These are phyloP conservation scores for Orgyia antiqua DNA, from an alignment of 2,888 invertebrate species.

Conservation along the genomic window DNA sequence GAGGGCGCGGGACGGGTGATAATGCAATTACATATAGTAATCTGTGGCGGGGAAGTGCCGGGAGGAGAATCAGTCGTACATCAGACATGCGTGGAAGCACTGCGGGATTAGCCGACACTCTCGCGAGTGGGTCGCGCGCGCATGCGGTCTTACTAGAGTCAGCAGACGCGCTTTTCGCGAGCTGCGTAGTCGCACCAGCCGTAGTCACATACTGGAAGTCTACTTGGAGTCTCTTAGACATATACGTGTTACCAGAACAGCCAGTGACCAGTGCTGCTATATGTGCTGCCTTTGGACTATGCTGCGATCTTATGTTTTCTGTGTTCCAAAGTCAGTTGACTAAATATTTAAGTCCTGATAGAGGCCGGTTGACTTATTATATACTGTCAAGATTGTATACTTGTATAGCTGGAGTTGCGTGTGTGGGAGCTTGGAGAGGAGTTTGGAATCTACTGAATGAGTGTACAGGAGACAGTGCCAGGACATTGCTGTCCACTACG, in stretches of 20 bases:
- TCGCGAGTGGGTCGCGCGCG: conserved; percentile 74
- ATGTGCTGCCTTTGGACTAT: conserved; percentile 84
- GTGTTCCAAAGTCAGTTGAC: conserved; percentile 81
- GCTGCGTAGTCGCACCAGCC: conserved; percentile 85
- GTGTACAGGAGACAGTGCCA: conserved; percentile 80
- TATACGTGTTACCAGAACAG: conserved; percentile 82
- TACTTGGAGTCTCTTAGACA: conserved; percentile 88
- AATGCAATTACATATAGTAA: conserved; percentile 65
- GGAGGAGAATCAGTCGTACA: conserved; percentile 41
- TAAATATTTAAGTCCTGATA: conserved; percentile 79
- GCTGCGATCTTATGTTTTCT: conserved; percentile 83
- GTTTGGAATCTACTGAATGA: conserved; percentile 88
- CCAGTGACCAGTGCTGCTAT: conserved; percentile 80
- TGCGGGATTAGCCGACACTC: conserved; percentile 81
- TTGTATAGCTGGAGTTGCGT: conserved; percentile 85
- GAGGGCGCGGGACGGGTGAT: conserved; percentile 58
- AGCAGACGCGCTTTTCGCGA: conserved; percentile 85
- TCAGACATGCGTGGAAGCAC: conserved; percentile 82
- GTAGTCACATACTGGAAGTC: conserved; percentile 93
- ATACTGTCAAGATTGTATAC: conserved; percentile 86
- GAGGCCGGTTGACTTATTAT: conserved; percentile 83
- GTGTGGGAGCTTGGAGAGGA: conserved; percentile 93
- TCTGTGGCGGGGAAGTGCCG: conserved; percentile 44
- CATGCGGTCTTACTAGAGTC: conserved; percentile 78
- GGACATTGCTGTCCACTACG: conserved; percentile 80